Base-by-base conservation (phyloP, 1,140 invertebrate species). In the Sinonovacula constricta region DNA sequence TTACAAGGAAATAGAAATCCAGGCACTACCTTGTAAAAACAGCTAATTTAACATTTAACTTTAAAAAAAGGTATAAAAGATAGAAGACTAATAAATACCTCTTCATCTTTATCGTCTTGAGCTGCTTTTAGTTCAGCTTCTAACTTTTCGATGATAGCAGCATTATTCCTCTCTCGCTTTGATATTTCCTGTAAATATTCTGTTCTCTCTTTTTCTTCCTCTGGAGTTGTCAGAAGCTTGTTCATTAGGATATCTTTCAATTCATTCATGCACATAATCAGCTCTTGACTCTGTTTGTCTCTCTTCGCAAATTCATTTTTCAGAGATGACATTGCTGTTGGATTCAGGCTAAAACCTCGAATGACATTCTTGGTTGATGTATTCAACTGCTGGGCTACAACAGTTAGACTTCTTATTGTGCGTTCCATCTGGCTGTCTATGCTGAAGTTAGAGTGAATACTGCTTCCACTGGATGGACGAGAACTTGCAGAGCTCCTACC, bases 351-450 rank as follows among this genome's bases (percentile, higher is more conserved):
- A 65, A 91, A 88, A 7, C 77, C 81, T 49, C 90, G 79, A 0
- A 91, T 76, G n/a, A 90, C 83, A 62, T 89, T 90, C 79, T 89
- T 90, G 66, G 82, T 83, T 3, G 88, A 90, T 22, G 84, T 82
- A 65, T 85, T 86, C 45, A 91, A 68, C 76, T 89, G 87, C 31
- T 86, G 84, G 18, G 87, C 88, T 28, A 89, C 85, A 28, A 85
- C 66, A 31, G 80, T 82, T 24, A 88, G 70, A 70, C 82, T 86
- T 77, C 85, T 81, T 80, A 86, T 81, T 14, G 83, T 82, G 14
- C 80, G 59, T 60, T 88, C 88, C 34, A 85, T 83, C 49, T 84
- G 81, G 59, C 82, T 84, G 45, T 86, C 83, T 45, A 81, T 80
- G 57, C 84, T 86, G 49, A 74, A 69, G 18, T 70, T 79, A 10